Percentiles rank a stretch among this genome's conserved stretches.
These are phyloP conservation scores for Triops longicaudatus DNA, from an alignment of 1,140 invertebrate genomes.

Conservation along the genomic window DNA sequence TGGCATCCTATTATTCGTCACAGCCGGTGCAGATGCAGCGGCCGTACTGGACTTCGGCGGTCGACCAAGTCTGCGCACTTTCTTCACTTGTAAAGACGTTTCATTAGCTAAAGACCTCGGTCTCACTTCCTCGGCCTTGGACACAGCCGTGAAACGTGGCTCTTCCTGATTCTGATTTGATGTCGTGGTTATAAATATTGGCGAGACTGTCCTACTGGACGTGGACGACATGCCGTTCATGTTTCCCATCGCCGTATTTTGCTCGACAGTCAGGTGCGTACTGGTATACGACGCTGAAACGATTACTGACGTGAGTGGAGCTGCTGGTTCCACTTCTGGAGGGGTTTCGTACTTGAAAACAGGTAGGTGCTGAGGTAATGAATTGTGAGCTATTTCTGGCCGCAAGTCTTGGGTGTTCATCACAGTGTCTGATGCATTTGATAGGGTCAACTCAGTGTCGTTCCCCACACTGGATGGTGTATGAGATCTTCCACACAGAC, in stretches of 20 bases:
- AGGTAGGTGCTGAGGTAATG: not conserved
- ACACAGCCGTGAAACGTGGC: not conserved
- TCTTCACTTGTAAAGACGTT: conserved; percentile 7
- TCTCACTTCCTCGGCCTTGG: not conserved
- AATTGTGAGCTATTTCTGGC: not conserved
- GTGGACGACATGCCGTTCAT: not conserved
- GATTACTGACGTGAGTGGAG: not conserved
- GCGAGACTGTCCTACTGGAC: not conserved
- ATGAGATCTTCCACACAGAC: not conserved
- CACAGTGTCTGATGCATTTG: conserved; percentile 1
- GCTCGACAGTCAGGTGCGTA: not conserved
- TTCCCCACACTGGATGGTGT: not conserved
- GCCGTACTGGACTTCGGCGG: not conserved
- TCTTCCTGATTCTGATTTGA: not conserved
- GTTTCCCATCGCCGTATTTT: not conserved
- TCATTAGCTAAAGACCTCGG: not conserved
- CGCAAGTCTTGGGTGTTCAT: not conserved
- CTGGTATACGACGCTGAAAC: not conserved
- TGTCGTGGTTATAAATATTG: not conserved
- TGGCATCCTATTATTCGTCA: not conserved
- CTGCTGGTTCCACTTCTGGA: not conserved
- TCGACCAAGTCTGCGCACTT: not conserved
- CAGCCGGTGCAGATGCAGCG: not conserved
- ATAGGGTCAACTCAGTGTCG: conserved; percentile 22
- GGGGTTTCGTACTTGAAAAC: not conserved